A percentile compares a stretch with the other conserved stretches of the same genome.
Evolutionary conservation across 2,113 vertebrate species (phyloP).

Genomic region (Zosterops lateralis): DNA sequence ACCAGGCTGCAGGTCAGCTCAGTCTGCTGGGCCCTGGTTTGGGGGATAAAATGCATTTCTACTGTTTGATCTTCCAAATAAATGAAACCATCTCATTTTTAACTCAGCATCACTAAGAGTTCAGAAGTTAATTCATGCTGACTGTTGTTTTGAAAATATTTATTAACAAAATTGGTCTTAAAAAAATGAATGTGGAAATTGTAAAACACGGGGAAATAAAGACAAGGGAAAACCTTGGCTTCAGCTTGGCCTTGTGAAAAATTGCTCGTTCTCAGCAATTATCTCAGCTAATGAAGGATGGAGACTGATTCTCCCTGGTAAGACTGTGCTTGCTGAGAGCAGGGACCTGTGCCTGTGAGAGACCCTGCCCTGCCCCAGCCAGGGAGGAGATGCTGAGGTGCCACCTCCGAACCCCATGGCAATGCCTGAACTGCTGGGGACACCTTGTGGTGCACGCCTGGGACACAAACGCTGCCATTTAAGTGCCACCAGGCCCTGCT

Average conservation of each 20-base stretch:
- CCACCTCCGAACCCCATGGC: neutral
- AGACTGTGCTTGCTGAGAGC: neutral
- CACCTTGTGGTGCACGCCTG: conserved; percentile 37
- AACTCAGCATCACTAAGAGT: neutral
- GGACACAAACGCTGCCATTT: neutral
- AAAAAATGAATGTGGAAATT: neutral
- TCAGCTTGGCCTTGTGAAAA: neutral
- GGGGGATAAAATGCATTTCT: neutral
- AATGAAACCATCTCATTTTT: neutral
- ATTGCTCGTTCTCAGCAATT: neutral
- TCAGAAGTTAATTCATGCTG: neutral
- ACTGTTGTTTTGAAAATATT: neutral
- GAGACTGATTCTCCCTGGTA: neutral
- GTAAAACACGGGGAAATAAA: neutral
- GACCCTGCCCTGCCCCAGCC: neutral
- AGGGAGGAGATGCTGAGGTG: neutral
- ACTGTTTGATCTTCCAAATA: neutral
- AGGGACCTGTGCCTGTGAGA: neutral
- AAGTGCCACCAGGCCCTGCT: neutral
- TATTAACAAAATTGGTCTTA: neutral
- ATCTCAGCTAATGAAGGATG: neutral
- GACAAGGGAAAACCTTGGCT: neutral
- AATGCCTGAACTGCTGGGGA: conserved; percentile 33
- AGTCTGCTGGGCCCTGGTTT: neutral
- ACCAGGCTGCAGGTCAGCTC: neutral